Conservation (phyloP, 2,797 vertebrate genomes). For the Microcaecilia unicolor region DNA sequence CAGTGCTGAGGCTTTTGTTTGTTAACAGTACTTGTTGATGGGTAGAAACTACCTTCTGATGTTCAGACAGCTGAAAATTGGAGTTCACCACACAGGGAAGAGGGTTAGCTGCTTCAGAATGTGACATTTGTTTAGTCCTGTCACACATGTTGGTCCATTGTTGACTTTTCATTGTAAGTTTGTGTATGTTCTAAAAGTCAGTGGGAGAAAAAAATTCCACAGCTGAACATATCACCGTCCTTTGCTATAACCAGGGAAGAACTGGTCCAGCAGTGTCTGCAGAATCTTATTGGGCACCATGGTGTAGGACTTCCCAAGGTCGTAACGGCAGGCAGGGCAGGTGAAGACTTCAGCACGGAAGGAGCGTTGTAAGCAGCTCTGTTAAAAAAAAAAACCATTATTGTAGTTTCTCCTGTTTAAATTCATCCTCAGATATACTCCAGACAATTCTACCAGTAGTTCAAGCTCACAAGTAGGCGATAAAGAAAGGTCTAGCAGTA, state of each 20-base stretch:
- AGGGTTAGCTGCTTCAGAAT: slow-evolving; percentile 58
- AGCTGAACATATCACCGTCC: slow-evolving; percentile 77
- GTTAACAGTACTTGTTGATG: slow-evolving; percentile 37
- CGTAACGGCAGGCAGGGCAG: slow-evolving; percentile 91
- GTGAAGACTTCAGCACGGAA: slow-evolving; percentile 92
- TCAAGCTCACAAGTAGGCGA: too few relatives aligned
- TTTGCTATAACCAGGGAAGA: slow-evolving; percentile 98
- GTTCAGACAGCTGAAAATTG: slow-evolving; percentile 51
- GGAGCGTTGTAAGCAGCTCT: slow-evolving; percentile 94
- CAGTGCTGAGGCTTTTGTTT: slow-evolving; percentile 36
- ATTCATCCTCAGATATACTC: too few relatives aligned
- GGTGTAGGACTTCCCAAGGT: slow-evolving; percentile 86
- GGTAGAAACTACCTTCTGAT: slow-evolving; percentile 57
- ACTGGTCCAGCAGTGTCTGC: slow-evolving; percentile 91
- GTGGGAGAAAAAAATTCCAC: slow-evolving; percentile 17
- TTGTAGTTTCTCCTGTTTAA: too few relatives aligned
- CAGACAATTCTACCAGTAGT: too few relatives aligned
- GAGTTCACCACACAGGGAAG: slow-evolving; percentile 50
- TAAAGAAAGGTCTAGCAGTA: too few relatives aligned
- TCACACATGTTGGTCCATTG: slow-evolving; percentile 47
- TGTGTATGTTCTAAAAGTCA: slow-evolving; percentile 44
- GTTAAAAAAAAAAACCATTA: too few relatives aligned
- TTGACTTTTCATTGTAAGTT: slow-evolving; percentile 13
- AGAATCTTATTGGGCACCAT: slow-evolving; percentile 90
- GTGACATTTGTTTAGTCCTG: slow-evolving; percentile 39